These are phyloP conservation scores for Xiphorhynchus elegans DNA, from an alignment of 2,113 vertebrate genomes.

Conservation along the genomic window DNA sequence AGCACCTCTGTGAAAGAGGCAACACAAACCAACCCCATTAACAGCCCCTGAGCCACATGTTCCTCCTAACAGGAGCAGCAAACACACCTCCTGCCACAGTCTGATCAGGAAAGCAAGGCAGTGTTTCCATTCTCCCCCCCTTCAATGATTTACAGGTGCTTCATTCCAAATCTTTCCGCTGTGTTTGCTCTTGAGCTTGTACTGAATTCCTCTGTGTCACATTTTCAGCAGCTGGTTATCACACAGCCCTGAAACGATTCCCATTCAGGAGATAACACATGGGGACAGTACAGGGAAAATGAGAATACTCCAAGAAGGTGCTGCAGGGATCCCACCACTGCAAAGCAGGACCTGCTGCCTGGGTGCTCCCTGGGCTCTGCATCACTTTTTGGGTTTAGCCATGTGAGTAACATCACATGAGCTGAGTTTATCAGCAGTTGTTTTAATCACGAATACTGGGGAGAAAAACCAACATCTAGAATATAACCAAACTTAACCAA, in stretches of 20 bases:
- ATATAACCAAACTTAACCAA: neutral
- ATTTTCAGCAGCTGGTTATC: neutral
- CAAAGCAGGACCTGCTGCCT: neutral
- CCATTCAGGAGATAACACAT: rapidly evolving
- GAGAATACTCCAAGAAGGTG: rapidly evolving
- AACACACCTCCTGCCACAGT: neutral
- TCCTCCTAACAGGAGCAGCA: neutral
- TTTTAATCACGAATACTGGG: neutral
- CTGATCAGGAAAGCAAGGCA: neutral
- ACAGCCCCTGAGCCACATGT: neutral
- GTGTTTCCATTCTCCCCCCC: rapidly evolving
- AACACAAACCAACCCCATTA: neutral
- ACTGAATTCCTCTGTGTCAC: neutral
- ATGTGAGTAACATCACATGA: rapidly evolving
- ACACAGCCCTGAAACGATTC: rapidly evolving
- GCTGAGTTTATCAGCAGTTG: neutral
- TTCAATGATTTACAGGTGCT: neutral
- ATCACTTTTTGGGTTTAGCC: rapidly evolving
- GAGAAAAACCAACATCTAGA: rapidly evolving
- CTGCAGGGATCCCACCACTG: rapidly evolving
- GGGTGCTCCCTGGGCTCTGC: neutral
- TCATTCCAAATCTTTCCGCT: neutral
- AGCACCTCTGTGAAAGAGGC: neutral
- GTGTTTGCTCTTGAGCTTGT: neutral
- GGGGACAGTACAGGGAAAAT: rapidly evolving